Conservation (phyloP, 2,888 invertebrate species). For the Trichogramma dendrolimi region DNA sequence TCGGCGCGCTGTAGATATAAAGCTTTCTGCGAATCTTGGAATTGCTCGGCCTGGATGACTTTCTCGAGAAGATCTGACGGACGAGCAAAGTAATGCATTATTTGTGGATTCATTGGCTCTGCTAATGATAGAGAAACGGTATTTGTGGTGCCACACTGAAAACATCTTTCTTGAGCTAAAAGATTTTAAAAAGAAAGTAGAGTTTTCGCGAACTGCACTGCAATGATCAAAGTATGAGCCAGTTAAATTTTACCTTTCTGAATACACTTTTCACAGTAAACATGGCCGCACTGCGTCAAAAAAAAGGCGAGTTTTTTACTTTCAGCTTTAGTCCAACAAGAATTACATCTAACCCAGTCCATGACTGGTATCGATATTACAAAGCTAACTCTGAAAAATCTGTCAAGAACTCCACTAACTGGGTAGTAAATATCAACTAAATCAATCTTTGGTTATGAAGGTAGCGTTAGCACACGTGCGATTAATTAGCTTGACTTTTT, state of each 20-base stretch:
- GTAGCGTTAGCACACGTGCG: too few relatives aligned
- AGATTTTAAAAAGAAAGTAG: background rate
- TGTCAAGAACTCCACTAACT: too few relatives aligned
- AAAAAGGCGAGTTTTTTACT: constrained; percentile 9
- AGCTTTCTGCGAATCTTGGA: constrained; percentile 18
- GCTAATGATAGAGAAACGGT: constrained; percentile 14
- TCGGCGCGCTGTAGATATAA: constrained; percentile 15
- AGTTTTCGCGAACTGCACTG: background rate
- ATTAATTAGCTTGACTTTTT: too few relatives aligned
- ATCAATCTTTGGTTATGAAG: too few relatives aligned
- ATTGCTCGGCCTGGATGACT: constrained; percentile 16
- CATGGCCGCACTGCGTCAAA: constrained; percentile 25
- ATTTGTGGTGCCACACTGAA: constrained; percentile 12
- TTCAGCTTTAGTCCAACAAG: constrained; percentile 18
- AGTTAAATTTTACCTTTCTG: constrained; percentile 18
- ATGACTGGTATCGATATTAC: background rate
- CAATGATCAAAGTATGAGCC: background rate
- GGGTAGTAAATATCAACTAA: too few relatives aligned
- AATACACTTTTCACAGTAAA: constrained; percentile 21
- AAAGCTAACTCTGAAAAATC: too few relatives aligned
- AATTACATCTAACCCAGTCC: constrained; percentile 25
- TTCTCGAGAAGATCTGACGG: constrained; percentile 18
- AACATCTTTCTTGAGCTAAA: constrained; percentile 19
- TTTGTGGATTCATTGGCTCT: constrained; percentile 21
- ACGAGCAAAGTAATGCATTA: constrained; percentile 18